Base-by-base conservation (phyloP, 2,113 vertebrate species). In the Campylorhamphus procurvoides region DNA sequence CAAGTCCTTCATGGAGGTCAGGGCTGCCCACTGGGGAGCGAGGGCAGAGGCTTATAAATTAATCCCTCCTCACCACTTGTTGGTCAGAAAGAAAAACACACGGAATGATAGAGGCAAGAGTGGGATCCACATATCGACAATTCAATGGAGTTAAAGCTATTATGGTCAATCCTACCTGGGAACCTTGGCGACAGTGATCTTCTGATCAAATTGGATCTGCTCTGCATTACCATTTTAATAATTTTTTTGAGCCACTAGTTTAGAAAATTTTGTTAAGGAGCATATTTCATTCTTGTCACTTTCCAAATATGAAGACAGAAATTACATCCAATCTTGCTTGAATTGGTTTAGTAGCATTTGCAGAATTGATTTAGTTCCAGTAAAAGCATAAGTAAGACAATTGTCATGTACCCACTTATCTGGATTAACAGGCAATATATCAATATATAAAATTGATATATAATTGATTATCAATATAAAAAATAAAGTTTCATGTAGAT, bases 291-390 rank as follows among this genome's bases (percentile, higher is more conserved):
- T 14, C 84, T 44, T 37, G n/a, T 5, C 18, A 22, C 18, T 92
- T 93, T 95, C 74, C 37, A 44, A 73, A 40, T 29, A 67, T 27
- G 46, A 91, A 74, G n/a, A 67, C 23, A 90, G 47, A 68, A 86
- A 82, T 64, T 94, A 39, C 16, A 49, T 71, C 16, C 40, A 50
- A 4, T 16, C 53, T 82, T 60, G 14, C 39, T 52, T 52, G n/a
- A 49, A 44, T 18, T 91, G 47, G 35, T 89, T 86, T 82, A 62
- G 29, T 44, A 94, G 27, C 84, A 93, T 58, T 89, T 96, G 63
- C 15, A 59, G 18, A 79, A 11, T 33, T 73, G n/a, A 40, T 77
- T 86, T 75, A 60, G 6, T 31, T 85, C 7, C 28, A 56, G 17
- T 75, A 72, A 74, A 95, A 90, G 14, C 73, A 28, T 44, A 47